These are phyloP conservation scores for Rhyacichthys aspro DNA, from an alignment of 2,797 vertebrate species.

Conservation along the genomic window DNA sequence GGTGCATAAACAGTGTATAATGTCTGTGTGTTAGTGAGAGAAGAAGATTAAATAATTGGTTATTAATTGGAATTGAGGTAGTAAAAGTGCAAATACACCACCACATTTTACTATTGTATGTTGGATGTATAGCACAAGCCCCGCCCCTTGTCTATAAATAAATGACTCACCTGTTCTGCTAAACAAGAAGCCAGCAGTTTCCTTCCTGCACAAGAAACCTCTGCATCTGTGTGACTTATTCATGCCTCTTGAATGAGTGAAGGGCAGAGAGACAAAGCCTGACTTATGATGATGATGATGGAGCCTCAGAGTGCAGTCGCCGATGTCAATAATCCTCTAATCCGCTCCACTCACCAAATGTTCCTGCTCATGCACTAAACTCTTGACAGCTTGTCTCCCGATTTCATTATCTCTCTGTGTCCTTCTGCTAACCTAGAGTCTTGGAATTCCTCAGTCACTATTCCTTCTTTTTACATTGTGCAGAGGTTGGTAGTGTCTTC, in stretches of 20 bases:
- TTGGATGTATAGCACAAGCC: not conserved
- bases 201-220: not conserved
- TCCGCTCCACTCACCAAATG: slow-evolving; percentile 60
- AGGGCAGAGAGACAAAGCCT: slow-evolving; percentile 3
- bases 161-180: slow-evolving; percentile 2
- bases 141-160: not conserved
- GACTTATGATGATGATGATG: slow-evolving; percentile 11
- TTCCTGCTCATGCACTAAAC: slow-evolving; percentile 41
- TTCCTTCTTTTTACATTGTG: too few relatives aligned
- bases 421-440: not conserved
- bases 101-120: too few relatives aligned
- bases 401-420: slow-evolving; percentile 19
- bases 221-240: not conserved
- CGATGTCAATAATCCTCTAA: slow-evolving; percentile 67
- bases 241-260: not conserved
- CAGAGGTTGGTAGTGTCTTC: too few relatives aligned
- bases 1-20: too few relatives aligned
- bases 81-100: too few relatives aligned
- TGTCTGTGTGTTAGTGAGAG: too few relatives aligned
- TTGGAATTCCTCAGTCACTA: too few relatives aligned
- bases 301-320: slow-evolving; percentile 26
- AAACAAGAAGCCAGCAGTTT: not conserved
- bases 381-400: slow-evolving; percentile 11
- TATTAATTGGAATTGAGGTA: too few relatives aligned
- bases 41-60: too few relatives aligned